Evolutionary conservation across 2,113 vertebrate genomes (phyloP).

Genomic region (Psilopsiagon aurifrons): DNA sequence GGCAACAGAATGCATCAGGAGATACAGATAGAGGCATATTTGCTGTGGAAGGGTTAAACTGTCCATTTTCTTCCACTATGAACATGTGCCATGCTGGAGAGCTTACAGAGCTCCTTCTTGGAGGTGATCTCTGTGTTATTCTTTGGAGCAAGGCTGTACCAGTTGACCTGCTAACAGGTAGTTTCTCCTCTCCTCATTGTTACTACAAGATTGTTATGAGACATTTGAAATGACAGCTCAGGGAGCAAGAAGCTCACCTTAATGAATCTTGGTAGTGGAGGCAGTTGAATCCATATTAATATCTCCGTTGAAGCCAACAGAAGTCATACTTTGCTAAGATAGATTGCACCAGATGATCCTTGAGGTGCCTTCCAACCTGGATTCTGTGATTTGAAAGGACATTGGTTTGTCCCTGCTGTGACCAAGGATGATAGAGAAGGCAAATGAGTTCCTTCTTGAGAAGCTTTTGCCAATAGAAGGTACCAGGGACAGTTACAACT

Average conservation of each 20-base stretch:
- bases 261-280: not conserved
- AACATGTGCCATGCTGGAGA: not conserved
- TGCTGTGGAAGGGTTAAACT: not conserved
- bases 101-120: not conserved
- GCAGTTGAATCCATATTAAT: not conserved
- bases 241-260: not conserved
- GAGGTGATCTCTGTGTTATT: not conserved
- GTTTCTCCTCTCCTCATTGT: not conserved
- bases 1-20: not conserved
- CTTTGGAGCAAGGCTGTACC: not conserved
- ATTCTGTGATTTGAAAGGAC: not conserved
- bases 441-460: not conserved
- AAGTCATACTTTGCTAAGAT: not conserved
- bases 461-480: rapidly evolving
- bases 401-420: not conserved
- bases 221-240: not conserved
- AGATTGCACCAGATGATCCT: not conserved
- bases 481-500: not conserved
- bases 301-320: not conserved
- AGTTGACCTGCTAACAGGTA: not conserved
- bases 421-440: not conserved
- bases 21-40: not conserved
- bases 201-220: not conserved
- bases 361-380: not conserved
- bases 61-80: not conserved